Evolutionary conservation across 2,888 invertebrate genomes (phyloP).

Genomic region (Prionchulus punctatus): DNA sequence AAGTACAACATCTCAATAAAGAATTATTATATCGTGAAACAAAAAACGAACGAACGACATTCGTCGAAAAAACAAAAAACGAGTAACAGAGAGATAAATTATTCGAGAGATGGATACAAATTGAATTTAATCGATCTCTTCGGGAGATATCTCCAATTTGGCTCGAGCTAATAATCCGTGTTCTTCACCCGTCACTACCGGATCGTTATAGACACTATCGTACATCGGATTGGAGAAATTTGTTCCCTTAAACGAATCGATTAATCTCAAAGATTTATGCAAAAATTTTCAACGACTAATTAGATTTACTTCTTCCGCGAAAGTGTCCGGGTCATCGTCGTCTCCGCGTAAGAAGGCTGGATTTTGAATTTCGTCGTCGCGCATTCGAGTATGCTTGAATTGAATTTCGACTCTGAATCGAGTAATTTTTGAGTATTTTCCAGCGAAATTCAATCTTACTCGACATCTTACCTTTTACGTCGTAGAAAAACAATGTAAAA

Average conservation of each 20-base stretch:
- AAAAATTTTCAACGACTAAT: too few relatives aligned
- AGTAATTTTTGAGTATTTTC: neutral
- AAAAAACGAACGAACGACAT: too few relatives aligned
- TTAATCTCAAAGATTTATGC: neutral
- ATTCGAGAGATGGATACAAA: too few relatives aligned
- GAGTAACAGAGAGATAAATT: too few relatives aligned
- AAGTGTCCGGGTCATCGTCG: neutral
- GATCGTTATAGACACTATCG: constrained; percentile 19
- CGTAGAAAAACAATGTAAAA: constrained; percentile 1
- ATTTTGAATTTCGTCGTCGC: constrained; percentile 9
- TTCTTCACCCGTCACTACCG: constrained; percentile 12
- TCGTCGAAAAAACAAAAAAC: too few relatives aligned
- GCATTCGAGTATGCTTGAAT: constrained; percentile 9
- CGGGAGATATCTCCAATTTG: neutral
- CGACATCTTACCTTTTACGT: neutral
- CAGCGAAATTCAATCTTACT: neutral
- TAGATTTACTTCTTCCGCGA: neutral
- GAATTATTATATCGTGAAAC: too few relatives aligned
- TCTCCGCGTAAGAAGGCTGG: constrained; percentile 9
- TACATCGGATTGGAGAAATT: constrained; percentile 19
- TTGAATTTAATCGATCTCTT: too few relatives aligned
- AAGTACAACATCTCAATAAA: too few relatives aligned
- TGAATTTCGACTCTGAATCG: neutral
- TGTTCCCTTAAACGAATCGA: constrained; percentile 13
- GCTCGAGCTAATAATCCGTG: neutral